Percentiles rank a stretch among this genome's conserved stretches.
Conservation (phyloP, 30 jellyfish, hydroid and myxozoan species). For the Nemopilema nomurai region DNA sequence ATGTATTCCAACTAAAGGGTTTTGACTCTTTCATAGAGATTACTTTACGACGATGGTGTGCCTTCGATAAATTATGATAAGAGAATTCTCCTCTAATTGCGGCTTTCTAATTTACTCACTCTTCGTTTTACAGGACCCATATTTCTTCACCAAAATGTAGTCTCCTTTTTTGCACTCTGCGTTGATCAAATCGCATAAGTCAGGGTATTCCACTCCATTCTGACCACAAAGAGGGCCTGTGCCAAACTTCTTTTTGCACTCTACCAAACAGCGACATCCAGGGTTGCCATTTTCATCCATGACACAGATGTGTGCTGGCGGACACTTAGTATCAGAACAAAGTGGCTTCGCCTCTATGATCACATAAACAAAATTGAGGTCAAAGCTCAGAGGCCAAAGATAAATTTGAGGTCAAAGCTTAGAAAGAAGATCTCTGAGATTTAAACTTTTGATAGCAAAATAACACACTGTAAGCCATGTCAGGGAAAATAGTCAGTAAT, state of each 20-base stretch:
- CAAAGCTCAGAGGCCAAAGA: too few relatives aligned
- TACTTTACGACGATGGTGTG: too few relatives aligned
- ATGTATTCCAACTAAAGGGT: too few relatives aligned
- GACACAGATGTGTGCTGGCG: conserved; percentile 63
- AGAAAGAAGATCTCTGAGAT: too few relatives aligned
- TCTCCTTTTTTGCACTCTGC: conserved; percentile 49
- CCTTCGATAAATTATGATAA: too few relatives aligned
- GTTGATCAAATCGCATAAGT: conserved; percentile 51
- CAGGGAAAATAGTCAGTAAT: too few relatives aligned
- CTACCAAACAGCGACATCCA: conserved; percentile 38
- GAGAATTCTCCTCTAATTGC: too few relatives aligned
- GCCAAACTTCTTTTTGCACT: conserved; percentile 29
- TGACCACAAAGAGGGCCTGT: conserved; percentile 69
- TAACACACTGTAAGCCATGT: too few relatives aligned
- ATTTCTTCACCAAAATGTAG: conserved; percentile 40
- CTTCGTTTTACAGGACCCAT: conserved; percentile 31
- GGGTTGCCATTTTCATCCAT: conserved; percentile 26
- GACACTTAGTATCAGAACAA: conserved; percentile 40
- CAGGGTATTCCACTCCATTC: conserved; percentile 52
- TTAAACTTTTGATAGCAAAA: too few relatives aligned
- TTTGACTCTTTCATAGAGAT: too few relatives aligned
- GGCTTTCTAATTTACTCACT: conserved; percentile 17
- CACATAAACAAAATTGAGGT: background rate
- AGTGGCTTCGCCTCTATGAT: background rate
- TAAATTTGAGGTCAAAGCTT: too few relatives aligned